Percentiles rank a stretch among this genome's conserved stretches.
Conservation (phyloP, 2,888 invertebrate species). For the Troides aeacus region DNA sequence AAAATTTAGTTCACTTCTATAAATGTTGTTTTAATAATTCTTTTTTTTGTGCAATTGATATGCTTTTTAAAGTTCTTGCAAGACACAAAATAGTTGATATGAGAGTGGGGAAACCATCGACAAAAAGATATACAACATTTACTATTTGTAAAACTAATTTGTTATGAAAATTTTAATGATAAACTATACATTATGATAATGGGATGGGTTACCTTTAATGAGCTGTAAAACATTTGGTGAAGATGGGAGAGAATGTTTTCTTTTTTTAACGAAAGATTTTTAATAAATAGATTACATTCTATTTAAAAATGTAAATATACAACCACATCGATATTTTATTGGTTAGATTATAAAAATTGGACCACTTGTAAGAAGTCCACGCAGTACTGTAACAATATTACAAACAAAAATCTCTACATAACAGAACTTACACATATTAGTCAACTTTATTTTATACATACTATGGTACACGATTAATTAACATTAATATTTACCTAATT, state of each 20-base stretch:
- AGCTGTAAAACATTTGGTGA: conserved; percentile 34
- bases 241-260: conserved; percentile 52
- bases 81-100: too few species aligned
- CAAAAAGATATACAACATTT: too few species aligned
- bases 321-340: conserved; percentile 80
- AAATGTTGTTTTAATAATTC: too few species aligned
- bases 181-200: neutral
- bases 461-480: conserved; percentile 77
- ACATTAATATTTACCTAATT: conserved; percentile 74
- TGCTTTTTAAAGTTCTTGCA: too few species aligned
- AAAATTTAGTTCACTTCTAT: too few species aligned
- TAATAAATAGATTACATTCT: conserved; percentile 79
- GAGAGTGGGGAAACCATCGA: too few species aligned
- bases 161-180: too few species aligned
- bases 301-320: conserved; percentile 79
- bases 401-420: conserved; percentile 81
- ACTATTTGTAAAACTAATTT: too few species aligned
- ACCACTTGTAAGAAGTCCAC: conserved; percentile 74
- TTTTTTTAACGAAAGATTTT: conserved; percentile 68
- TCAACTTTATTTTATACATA: conserved; percentile 80
- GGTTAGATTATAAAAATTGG: conserved; percentile 81
- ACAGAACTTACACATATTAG: conserved; percentile 80
- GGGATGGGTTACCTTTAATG: neutral
- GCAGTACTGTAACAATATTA: conserved; percentile 78
- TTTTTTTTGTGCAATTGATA: too few species aligned